A percentile compares a stretch with the other conserved stretches of the same genome.
These are phyloP conservation scores for Pangasius djambal DNA, from an alignment of 2,797 vertebrate species.

Conservation along the genomic window DNA sequence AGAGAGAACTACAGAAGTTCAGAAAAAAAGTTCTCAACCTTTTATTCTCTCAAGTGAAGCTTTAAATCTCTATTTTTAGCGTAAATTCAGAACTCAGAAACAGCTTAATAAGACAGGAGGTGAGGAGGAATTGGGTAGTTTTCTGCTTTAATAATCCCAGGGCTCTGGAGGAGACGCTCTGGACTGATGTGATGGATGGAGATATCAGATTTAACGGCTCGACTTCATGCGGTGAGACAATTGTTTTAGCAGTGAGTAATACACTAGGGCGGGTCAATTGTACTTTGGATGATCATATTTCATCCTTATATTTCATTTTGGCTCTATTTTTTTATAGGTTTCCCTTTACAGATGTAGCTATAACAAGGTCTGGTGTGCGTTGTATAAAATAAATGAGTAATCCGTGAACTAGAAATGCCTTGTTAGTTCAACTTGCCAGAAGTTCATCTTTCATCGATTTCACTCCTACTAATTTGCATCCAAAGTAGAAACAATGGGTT, in stretches of 20 bases:
- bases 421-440: neutral
- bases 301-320: neutral
- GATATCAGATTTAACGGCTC: slow-evolving; percentile 22
- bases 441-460: neutral
- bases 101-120: slow-evolving; percentile 14
- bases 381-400: neutral
- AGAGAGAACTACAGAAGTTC: neutral
- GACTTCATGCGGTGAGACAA: neutral
- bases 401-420: neutral
- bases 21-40: neutral
- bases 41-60: neutral
- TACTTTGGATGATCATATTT: neutral
- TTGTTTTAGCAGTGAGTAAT: slow-evolving; percentile 12
- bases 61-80: slow-evolving; percentile 4
- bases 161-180: slow-evolving; percentile 16
- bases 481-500: neutral
- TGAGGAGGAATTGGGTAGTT: neutral
- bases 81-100: neutral
- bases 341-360: neutral
- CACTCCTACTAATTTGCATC: neutral
- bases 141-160: slow-evolving; percentile 1
- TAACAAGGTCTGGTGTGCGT: neutral
- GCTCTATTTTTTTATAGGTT: neutral
- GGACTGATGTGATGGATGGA: slow-evolving; percentile 26
- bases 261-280: slow-evolving; percentile 3